Evolutionary conservation across 2,888 invertebrate genomes (phyloP).

Genomic region (Mystacides longicornis): DNA sequence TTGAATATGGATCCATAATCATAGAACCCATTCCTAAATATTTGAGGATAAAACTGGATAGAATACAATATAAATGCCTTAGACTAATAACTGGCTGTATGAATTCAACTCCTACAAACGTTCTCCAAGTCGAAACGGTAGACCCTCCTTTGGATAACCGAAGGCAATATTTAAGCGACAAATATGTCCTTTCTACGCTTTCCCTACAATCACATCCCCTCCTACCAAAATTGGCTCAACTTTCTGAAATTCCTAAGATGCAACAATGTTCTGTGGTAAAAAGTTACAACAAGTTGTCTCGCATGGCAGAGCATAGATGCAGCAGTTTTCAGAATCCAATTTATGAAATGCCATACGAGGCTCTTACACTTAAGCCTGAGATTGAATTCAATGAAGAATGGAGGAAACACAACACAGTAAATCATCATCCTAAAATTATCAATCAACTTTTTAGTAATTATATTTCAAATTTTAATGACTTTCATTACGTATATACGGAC

Average conservation of each 20-base stretch:
- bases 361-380: too few species aligned
- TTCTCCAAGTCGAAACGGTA: not conserved
- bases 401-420: too few species aligned
- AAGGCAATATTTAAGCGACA: not conserved
- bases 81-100: not conserved
- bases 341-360: too few species aligned
- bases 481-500: too few species aligned
- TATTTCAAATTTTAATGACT: too few species aligned
- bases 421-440: too few species aligned
- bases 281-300: not conserved
- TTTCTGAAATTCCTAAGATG: not conserved
- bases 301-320: not conserved
- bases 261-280: not conserved
- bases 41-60: not conserved
- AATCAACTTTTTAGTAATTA: too few species aligned
- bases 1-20: not conserved
- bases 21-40: not conserved
- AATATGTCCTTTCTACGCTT: too few species aligned
- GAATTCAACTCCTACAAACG: not conserved
- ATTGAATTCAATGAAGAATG: too few species aligned
- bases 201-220: not conserved
- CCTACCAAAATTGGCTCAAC: not conserved
- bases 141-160: not conserved
- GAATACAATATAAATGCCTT: not conserved
- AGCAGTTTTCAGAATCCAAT: too few species aligned